These are phyloP conservation scores for Epinephelus lanceolatus DNA, from an alignment of 2,113 vertebrate genomes.

Conservation along the genomic window DNA sequence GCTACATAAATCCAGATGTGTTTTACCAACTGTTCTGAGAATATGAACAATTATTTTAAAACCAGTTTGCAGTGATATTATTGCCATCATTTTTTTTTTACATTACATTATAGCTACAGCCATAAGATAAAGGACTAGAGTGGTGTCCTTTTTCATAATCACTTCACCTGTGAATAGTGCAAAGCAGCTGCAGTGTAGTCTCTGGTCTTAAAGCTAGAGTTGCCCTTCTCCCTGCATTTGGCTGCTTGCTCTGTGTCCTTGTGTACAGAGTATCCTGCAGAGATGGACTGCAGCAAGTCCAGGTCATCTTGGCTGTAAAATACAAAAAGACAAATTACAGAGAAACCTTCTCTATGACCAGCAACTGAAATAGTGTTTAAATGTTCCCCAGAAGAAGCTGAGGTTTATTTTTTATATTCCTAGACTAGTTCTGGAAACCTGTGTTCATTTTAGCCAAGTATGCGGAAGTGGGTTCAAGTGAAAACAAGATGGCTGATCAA, in stretches of 20 bases:
- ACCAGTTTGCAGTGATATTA: not conserved
- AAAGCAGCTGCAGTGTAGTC: conserved; percentile 83
- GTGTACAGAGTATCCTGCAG: conserved; percentile 57
- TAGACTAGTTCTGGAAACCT: not conserved
- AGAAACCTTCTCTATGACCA: not conserved
- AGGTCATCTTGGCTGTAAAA: conserved; percentile 80
- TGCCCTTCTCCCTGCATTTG: conserved; percentile 89
- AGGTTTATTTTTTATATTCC: not conserved
- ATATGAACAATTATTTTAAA: not conserved
- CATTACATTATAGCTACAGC: too few species aligned
- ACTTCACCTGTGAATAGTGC: conserved; percentile 89
- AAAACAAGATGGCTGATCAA: not conserved
- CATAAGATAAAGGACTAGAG: too few species aligned
- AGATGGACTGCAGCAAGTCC: conserved; percentile 77
- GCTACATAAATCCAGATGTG: not conserved
- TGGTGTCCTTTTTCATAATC: too few species aligned
- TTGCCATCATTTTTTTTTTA: too few species aligned
- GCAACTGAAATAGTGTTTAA: not conserved
- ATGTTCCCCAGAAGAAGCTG: not conserved
- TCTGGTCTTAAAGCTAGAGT: conserved; percentile 86
- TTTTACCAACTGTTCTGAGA: not conserved
- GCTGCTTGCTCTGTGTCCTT: conserved; percentile 84
- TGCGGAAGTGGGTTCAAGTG: not conserved
- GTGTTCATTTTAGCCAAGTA: not conserved
- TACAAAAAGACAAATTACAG: conserved; percentile 2